Conservation (phyloP, 2,113 vertebrate species). For the Stercorarius parasiticus region DNA sequence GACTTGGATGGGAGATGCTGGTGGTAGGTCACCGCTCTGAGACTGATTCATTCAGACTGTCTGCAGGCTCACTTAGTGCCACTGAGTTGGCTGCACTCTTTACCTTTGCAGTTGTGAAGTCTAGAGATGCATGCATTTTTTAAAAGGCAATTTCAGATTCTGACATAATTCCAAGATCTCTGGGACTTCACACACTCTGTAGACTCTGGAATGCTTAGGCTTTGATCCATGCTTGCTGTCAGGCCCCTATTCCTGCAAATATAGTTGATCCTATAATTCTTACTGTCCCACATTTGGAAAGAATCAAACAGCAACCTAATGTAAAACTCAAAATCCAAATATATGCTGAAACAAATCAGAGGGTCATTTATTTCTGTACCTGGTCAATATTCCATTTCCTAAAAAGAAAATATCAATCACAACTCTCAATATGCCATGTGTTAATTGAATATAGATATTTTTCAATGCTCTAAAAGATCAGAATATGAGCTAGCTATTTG, state of each 20-base stretch:
- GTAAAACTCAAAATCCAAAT: neutral
- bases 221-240: neutral
- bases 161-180: constrained; percentile 4
- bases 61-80: constrained; percentile 19
- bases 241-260: neutral
- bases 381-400: neutral
- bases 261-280: neutral
- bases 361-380: neutral
- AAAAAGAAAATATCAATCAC: neutral
- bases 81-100: neutral
- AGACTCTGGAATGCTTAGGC: neutral
- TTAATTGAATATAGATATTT: neutral
- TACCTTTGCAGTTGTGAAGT: neutral
- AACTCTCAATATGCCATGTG: neutral
- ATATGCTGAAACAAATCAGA: neutral
- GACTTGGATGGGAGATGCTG: neutral
- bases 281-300: neutral
- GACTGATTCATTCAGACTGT: constrained; percentile 20
- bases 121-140: constrained; percentile 5
- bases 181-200: neutral
- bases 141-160: neutral
- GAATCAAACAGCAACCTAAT: neutral
- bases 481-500: neutral
- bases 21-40: neutral
- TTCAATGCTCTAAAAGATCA: neutral